These are phyloP conservation scores for Catagonus wagneri DNA, from an alignment of 2,113 vertebrate genomes.

Conservation along the genomic window DNA sequence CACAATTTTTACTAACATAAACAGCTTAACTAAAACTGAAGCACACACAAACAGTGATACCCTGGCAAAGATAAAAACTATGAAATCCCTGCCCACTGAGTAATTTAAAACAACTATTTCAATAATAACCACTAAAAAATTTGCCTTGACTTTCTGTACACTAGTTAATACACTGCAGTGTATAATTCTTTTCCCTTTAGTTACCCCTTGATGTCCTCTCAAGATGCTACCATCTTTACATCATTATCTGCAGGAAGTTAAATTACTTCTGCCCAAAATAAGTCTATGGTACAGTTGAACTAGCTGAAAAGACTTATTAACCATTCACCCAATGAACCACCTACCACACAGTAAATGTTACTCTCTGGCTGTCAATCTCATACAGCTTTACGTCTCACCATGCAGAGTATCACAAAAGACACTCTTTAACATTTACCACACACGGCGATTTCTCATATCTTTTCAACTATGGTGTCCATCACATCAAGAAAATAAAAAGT, in stretches of 20 bases:
- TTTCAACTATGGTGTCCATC: neutral
- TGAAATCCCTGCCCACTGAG: neutral
- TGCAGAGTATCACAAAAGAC: neutral
- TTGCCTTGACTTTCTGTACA: neutral
- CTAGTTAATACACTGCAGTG: neutral
- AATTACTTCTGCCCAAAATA: neutral
- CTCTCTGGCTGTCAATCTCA: neutral
- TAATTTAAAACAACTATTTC: slow-evolving; percentile 43
- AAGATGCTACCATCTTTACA: neutral
- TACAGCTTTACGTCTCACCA: neutral
- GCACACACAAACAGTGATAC: neutral
- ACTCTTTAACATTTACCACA: neutral
- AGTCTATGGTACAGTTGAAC: neutral
- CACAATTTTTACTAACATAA: neutral
- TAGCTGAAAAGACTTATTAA: slow-evolving; percentile 2
- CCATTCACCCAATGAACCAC: neutral
- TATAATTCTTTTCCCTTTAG: neutral
- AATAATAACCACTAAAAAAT: slow-evolving; percentile 16
- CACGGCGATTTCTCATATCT: neutral
- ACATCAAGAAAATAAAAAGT: slow-evolving; percentile 20
- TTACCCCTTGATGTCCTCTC: neutral
- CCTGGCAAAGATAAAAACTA: neutral
- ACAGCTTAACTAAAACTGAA: neutral
- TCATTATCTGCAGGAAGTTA: slow-evolving; percentile 36
- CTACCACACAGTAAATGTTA: neutral